These are phyloP conservation scores for Rhineura floridana DNA, from an alignment of 2,113 vertebrate species.

Conservation along the genomic window DNA sequence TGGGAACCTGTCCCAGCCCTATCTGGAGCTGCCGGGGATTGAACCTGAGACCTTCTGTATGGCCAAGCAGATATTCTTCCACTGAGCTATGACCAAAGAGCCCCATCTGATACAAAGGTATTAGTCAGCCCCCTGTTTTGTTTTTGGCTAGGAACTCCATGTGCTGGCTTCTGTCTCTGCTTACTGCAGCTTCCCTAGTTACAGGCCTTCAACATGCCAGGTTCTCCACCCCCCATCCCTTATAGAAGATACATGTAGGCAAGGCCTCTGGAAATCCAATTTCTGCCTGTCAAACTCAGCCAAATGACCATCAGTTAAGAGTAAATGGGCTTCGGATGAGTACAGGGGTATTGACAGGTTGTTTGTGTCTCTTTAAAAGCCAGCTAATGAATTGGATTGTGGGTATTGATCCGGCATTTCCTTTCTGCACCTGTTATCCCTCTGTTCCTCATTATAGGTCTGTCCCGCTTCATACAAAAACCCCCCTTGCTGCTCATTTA, in stretches of 20 bases:
- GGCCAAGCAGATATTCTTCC: no score
- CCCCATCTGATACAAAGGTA: no score
- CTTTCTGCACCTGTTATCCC: slow-evolving; percentile 21
- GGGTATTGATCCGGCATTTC: slow-evolving; percentile 40
- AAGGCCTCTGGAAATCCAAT: slow-evolving; percentile 15
- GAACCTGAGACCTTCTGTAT: no score
- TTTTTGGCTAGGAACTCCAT: not conserved
- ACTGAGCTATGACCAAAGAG: no score
- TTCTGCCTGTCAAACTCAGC: slow-evolving; percentile 27
- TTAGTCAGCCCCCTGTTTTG: not conserved
- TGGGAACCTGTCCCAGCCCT: no score
- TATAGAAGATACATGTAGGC: not conserved
- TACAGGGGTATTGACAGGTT: slow-evolving; percentile 34
- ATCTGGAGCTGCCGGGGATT: no score
- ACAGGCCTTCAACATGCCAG: not conserved
- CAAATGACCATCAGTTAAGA: slow-evolving; percentile 20
- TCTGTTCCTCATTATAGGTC: slow-evolving; percentile 21
- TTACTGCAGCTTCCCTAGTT: not conserved
- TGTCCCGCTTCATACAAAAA: slow-evolving; percentile 25
- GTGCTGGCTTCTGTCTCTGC: not conserved
- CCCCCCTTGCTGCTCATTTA: not conserved
- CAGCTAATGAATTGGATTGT: slow-evolving; percentile 47
- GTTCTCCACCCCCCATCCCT: not conserved
- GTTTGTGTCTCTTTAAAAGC: slow-evolving; percentile 46
- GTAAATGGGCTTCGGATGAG: slow-evolving; percentile 41